Evolutionary conservation across 2,113 vertebrate species (phyloP), one percentile per base, ranked within the genome.

Genomic region (Grammomys dolichurus): DNA sequence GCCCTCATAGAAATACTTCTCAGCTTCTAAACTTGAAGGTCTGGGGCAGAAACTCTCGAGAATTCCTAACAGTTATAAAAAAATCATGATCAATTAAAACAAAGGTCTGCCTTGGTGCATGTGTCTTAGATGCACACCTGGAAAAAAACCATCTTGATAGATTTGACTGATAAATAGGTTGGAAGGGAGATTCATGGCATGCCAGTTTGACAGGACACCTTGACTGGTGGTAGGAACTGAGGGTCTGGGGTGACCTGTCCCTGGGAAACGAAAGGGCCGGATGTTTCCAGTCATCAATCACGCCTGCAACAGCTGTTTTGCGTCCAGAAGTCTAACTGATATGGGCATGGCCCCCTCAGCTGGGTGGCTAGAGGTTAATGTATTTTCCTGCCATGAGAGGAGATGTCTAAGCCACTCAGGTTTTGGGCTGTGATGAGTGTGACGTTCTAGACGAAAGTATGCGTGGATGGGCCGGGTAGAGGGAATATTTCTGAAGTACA

Each of bases 241-340:
- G 93, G 91, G 26, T 16, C 81, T 11, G 67, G 87, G 76, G 65
- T 93, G 89, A 33, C 70, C 73, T 90, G 96, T 96, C 93, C 91
- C 40, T 13, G 5, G 84, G 95, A 94, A 78, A 90, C 24, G 33
- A 40, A 24, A 91, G 73, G 73, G 60, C 77, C 93, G 31, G 9
- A 2, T 54, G 10, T 95, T 92, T 96, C 51, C 92, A 82, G 75
- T 96, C 94, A 87, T 95, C 82, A 85, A 1, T 92, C 93, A 96
- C 82, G 43, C 58, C 77, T n/a, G 84, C 63, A 97, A 20, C 89
- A 95, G 94, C 80, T 78, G 94, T 92, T 33, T 91, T 78, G 78
- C 93, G 82, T 31, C 85, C 91, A 75, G 11, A 72, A 84, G 87
- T 69, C 60, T 76, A 56, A 76, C 33, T 65, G 65, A 33, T 89